These are phyloP conservation scores for Phalacrocorax carbo DNA, from an alignment of 2,113 vertebrate species.

Conservation along the genomic window DNA sequence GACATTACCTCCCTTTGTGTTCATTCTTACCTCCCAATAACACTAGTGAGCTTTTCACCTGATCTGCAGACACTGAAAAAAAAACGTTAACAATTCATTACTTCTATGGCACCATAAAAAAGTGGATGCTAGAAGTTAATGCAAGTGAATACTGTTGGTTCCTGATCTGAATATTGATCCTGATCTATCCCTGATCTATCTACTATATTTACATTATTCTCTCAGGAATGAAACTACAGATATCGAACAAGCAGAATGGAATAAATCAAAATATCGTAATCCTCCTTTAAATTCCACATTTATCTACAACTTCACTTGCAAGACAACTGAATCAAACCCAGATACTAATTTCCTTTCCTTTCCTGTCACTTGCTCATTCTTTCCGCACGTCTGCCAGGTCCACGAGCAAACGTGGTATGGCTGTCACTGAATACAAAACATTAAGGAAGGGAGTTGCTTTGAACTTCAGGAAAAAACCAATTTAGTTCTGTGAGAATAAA, in stretches of 20 bases:
- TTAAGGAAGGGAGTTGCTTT: not conserved
- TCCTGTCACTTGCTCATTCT: not conserved
- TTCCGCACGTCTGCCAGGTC: not conserved
- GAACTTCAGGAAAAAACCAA: not conserved
- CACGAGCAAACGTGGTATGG: not conserved
- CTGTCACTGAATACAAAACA: not conserved
- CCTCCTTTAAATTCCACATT: slow-evolving; percentile 1
- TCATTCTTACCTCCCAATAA: not conserved
- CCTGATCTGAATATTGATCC: not conserved
- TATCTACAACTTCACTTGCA: not conserved
- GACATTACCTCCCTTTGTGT: not conserved
- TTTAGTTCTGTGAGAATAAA: not conserved
- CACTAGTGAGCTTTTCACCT: not conserved
- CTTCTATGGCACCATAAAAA: not conserved
- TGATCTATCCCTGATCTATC: not conserved
- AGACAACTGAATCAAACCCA: not conserved
- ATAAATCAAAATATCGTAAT: not conserved
- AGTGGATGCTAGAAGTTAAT: not conserved
- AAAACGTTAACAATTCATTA: not conserved
- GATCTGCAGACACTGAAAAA: not conserved
- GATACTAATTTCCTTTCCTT: not conserved
- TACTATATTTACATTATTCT: not conserved
- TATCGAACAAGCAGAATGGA: not conserved
- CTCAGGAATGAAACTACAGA: not conserved
- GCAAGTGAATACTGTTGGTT: not conserved